Percentiles rank a stretch among this genome's conserved stretches.
Conservation (phyloP, 2,888 invertebrate genomes). For the Drosophila colorata region DNA sequence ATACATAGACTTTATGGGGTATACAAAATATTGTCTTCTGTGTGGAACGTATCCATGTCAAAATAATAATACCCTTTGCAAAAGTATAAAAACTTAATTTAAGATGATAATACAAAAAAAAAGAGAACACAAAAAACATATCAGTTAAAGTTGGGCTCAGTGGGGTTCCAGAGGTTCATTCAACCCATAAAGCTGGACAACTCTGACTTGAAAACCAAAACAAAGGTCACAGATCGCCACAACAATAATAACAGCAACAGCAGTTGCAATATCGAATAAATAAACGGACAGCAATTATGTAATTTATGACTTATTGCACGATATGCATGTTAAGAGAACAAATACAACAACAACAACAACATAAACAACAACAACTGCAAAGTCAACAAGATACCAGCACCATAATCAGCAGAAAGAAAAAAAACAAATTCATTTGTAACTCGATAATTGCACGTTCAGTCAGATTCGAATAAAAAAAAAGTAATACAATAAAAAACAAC, state of each 20-base stretch:
- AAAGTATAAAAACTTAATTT: neutral
- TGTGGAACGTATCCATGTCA: no score
- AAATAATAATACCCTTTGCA: neutral
- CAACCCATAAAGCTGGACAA: slow-evolving; percentile 29
- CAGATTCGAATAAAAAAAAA: slow-evolving; percentile 18
- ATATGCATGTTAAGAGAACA: slow-evolving; percentile 53
- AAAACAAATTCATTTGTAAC: slow-evolving; percentile 57
- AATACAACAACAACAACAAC: slow-evolving; percentile 12
- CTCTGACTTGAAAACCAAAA: slow-evolving; percentile 9
- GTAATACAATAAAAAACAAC: slow-evolving; percentile 18
- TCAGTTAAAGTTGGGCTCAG: slow-evolving; percentile 7
- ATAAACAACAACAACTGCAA: slow-evolving; percentile 20
- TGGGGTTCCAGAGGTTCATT: slow-evolving; percentile 25
- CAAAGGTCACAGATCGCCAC: slow-evolving; percentile 48
- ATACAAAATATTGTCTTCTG: no score
- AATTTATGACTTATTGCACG: slow-evolving; percentile 62
- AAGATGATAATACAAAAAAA: neutral
- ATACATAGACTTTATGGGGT: no score
- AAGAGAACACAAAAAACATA: slow-evolving; percentile 18
- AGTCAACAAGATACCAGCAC: slow-evolving; percentile 43
- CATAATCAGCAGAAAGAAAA: slow-evolving; percentile 46
- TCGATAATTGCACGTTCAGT: slow-evolving; percentile 73
- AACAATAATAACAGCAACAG: slow-evolving; percentile 8
- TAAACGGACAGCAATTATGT: slow-evolving; percentile 65
- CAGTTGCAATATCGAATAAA: slow-evolving; percentile 44